Base-by-base conservation (phyloP, 2,888 invertebrate genomes). In the Gibbula magus region DNA sequence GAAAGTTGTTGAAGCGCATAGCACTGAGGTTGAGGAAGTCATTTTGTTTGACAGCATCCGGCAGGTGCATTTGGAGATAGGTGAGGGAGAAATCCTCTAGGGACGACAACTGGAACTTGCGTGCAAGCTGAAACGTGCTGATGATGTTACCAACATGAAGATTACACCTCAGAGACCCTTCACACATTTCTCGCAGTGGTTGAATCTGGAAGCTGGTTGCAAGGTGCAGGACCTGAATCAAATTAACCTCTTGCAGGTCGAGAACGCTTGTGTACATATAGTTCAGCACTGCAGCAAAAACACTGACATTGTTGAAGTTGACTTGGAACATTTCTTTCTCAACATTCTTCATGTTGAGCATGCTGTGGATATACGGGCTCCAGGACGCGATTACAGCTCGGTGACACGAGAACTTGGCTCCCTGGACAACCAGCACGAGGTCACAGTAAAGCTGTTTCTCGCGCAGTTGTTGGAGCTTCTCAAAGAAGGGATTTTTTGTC, bases 231-330 rank as follows among this genome's bases (percentile, higher is more conserved):
- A 95, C 90, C 91, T 95, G 95, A 77, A 94, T 94, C 45, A 95
- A 95, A 90, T 94, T 95, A 45, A 93, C 93, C 86, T 94, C 94
- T 86, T 95, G 94, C 78, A 95, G 94, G 13, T 94, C 94, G 8
- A 95, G 94, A 85, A 93, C 94, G 7, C 95, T 95, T 51, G 95
- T 95, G 91, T 95, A 95, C 94, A 95, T 95, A 89, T 95, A 95
- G 89, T 94, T 94, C 32, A 96, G 91, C 76, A 95, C 93, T 53
- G 93, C 93, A 25, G 93, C 92, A 91, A 95, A 95, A 77, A 94
- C 94, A 81, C 94, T 94, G 80, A 94, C 94, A 90, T 95, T 94
- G 86, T 94, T 87, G 83, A 86, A 89, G 32, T 85, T 83, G 1
- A 91, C 83, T 2, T 53, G 78, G 0, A 84, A 20, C 7, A 61